Conservation (phyloP, 1,140 invertebrate species). For the Contarinia nasturtii region DNA sequence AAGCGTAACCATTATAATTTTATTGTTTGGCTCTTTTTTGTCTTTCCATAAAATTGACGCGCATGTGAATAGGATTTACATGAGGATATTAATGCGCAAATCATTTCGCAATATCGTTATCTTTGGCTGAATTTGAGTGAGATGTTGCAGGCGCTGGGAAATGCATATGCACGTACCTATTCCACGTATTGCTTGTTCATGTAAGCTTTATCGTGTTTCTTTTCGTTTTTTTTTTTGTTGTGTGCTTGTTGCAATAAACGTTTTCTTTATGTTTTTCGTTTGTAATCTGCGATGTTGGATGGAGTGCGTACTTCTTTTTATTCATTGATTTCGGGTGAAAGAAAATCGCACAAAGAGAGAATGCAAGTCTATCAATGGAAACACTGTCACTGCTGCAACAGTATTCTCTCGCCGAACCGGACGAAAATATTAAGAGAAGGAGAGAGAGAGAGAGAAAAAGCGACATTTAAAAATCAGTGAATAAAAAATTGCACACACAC, state of each 20-base stretch:
- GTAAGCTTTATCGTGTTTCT: conserved; percentile 13
- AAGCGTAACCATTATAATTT: too few relatives aligned
- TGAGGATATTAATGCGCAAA: conserved; percentile 25
- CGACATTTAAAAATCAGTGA: too few relatives aligned
- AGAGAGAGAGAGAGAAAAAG: too few relatives aligned
- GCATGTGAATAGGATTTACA: conserved; percentile 27
- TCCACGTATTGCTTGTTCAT: conserved; percentile 38
- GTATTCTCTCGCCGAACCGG: not conserved
- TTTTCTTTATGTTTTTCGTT: not conserved
- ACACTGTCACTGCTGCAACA: not conserved
- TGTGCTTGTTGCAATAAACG: conserved; percentile 1
- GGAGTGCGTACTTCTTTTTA: not conserved
- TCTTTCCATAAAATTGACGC: not conserved
- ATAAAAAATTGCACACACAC: not conserved
- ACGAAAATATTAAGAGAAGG: too few relatives aligned
- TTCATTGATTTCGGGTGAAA: too few relatives aligned
- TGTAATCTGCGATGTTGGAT: not conserved
- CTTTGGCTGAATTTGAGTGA: conserved; percentile 39
- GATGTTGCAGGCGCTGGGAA: conserved; percentile 33
- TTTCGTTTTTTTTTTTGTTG: too few relatives aligned
- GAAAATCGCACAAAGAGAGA: not conserved
- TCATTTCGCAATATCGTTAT: conserved; percentile 33
- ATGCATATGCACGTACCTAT: conserved; percentile 38
- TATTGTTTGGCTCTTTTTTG: not conserved
- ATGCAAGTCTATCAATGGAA: not conserved